Percentiles rank a stretch among this genome's conserved stretches.
These are phyloP conservation scores for Congeria kusceri DNA, from an alignment of 2,888 invertebrate species.

Conservation along the genomic window DNA sequence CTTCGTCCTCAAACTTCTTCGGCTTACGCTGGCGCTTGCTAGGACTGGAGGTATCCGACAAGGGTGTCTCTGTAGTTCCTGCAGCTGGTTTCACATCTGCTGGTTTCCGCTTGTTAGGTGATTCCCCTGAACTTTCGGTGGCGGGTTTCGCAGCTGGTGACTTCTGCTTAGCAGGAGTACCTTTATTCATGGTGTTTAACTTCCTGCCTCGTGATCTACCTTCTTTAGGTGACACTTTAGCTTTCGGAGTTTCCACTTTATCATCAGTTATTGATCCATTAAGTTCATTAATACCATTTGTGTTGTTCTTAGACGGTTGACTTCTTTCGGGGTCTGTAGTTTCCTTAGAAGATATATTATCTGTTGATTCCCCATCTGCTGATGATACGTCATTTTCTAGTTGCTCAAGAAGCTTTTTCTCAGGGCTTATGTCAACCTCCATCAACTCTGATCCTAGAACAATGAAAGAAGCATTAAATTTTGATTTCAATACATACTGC, in stretches of 20 bases:
- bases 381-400: conserved; percentile 13
- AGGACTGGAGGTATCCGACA: conserved; percentile 33
- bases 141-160: conserved; percentile 11
- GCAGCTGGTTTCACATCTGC: conserved; percentile 31
- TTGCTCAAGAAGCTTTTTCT: conserved; percentile 35
- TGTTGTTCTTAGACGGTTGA: not conserved
- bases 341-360: not conserved
- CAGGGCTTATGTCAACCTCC: conserved; percentile 46
- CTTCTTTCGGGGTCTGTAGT: not conserved
- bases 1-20: conserved; percentile 63
- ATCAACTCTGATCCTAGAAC: conserved; percentile 50
- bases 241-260: conserved; percentile 11
- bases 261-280: not conserved
- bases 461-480: no score
- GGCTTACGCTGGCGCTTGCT: conserved; percentile 65
- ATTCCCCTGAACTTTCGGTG: not conserved
- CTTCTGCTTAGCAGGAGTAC: conserved; percentile 1
- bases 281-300: not conserved
- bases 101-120: not conserved
- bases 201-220: not conserved
- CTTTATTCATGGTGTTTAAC: conserved; percentile 7
- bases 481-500: not conserved
- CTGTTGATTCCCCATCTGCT: not conserved
- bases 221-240: conserved; percentile 9
- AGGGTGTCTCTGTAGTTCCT: conserved; percentile 17